Conservation (phyloP, 1,140 invertebrate genomes). For the Platyscapa corneri region DNA sequence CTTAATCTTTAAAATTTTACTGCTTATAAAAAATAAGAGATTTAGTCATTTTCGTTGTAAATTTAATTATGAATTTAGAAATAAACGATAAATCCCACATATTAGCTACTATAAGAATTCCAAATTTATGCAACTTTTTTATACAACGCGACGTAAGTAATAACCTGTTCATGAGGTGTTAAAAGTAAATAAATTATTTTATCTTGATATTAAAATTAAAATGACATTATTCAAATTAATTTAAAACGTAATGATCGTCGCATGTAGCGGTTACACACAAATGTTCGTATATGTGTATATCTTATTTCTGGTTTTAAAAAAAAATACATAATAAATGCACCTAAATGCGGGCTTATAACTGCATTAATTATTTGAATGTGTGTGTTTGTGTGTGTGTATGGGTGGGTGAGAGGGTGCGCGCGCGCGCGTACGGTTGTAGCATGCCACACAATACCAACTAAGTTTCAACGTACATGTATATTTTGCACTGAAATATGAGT, state of each 20-base stretch:
- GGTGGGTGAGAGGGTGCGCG: too few relatives aligned
- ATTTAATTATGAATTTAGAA: too few relatives aligned
- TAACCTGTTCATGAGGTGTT: not conserved
- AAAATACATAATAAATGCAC: constrained; percentile 12
- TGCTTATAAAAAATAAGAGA: too few relatives aligned
- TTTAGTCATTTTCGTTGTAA: too few relatives aligned
- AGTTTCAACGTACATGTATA: not conserved
- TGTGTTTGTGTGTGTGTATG: not conserved
- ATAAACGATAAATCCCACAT: too few relatives aligned
- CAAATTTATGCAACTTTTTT: not conserved
- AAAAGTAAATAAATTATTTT: not conserved
- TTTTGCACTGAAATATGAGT: not conserved
- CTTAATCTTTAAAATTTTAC: too few relatives aligned
- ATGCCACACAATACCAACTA: not conserved
- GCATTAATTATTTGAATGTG: constrained; percentile 5
- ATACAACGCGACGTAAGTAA: not conserved
- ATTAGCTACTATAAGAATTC: too few relatives aligned
- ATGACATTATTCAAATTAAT: constrained; percentile 14
- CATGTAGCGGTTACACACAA: not conserved
- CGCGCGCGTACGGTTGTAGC: too few relatives aligned
- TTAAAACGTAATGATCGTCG: not conserved
- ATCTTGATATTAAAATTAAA: constrained; percentile 5
- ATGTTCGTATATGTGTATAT: not conserved
- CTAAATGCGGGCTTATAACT: constrained; percentile 1
- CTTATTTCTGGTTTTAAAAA: not conserved